These are phyloP conservation scores for Papilio polyxenes DNA, from an alignment of 1,140 invertebrate species.

Conservation along the genomic window DNA sequence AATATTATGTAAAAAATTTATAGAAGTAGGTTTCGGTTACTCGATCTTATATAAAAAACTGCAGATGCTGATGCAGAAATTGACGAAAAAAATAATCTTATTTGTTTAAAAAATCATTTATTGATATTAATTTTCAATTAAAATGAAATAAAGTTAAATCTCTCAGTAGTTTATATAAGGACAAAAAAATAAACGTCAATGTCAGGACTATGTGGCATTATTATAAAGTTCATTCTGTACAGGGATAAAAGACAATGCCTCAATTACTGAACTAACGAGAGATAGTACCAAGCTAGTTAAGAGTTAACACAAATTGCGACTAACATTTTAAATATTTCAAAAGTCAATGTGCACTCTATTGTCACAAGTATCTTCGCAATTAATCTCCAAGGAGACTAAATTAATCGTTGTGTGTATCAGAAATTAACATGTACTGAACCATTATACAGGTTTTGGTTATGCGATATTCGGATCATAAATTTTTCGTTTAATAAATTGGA, in stretches of 20 bases:
- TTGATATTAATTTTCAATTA: no score
- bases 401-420: not conserved
- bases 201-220: not conserved
- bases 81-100: no score
- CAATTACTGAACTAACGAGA: constrained; percentile 3
- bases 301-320: not conserved
- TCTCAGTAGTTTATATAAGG: no score
- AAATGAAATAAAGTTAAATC: no score
- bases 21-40: no score
- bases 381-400: not conserved
- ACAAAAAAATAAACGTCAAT: not conserved
- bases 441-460: no score
- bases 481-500: no score
- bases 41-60: no score
- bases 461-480: no score
- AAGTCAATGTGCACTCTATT: not conserved
- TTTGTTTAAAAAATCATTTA: no score
- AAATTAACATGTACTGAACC: no score
- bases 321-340: constrained; percentile 1
- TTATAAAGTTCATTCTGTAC: not conserved
- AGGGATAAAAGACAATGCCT: not conserved
- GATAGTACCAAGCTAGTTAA: not conserved
- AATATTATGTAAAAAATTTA: not conserved
- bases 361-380: not conserved
- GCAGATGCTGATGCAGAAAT: no score